A percentile compares a stretch with the other conserved stretches of the same genome.
Evolutionary conservation across 2,113 vertebrate genomes (phyloP).

Genomic region (Lepus europaeus): DNA sequence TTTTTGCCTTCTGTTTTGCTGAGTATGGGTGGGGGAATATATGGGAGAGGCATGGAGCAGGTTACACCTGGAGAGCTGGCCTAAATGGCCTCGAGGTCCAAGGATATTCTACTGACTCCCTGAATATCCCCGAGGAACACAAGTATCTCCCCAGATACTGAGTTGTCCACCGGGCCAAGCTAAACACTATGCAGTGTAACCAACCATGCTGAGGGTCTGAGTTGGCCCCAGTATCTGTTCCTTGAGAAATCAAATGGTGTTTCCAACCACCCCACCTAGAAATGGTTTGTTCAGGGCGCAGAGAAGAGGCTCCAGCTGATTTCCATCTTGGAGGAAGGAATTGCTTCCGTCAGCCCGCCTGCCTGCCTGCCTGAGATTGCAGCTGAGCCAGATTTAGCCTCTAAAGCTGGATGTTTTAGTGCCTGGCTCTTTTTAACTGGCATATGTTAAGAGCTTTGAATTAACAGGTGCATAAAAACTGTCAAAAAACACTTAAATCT

Average conservation of each 20-base stretch:
- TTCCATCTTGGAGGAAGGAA: conserved; percentile 80
- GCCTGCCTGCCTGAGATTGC: conserved; percentile 75
- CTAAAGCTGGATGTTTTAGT: conserved; percentile 88
- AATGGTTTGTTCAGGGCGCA: background rate
- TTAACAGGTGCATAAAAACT: conserved; percentile 92
- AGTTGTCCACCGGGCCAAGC: background rate
- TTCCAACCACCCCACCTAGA: background rate
- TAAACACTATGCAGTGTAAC: background rate
- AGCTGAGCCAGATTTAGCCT: conserved; percentile 85
- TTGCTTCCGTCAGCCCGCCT: conserved; percentile 57
- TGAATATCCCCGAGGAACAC: background rate
- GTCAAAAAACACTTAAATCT: conserved; percentile 92
- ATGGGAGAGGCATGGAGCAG: background rate
- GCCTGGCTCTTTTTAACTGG: conserved; percentile 91
- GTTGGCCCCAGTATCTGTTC: background rate
- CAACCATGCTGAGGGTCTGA: background rate
- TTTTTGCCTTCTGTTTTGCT: background rate
- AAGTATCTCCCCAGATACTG: background rate
- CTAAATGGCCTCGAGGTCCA: background rate
- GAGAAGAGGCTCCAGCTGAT: conserved; percentile 71
- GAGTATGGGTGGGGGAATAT: background rate
- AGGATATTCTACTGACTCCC: no score
- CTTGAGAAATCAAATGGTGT: background rate
- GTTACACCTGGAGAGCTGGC: background rate
- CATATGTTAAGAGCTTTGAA: conserved; percentile 92